Conservation (phyloP, 2,797 vertebrate genomes). For the Clamator glandarius region DNA sequence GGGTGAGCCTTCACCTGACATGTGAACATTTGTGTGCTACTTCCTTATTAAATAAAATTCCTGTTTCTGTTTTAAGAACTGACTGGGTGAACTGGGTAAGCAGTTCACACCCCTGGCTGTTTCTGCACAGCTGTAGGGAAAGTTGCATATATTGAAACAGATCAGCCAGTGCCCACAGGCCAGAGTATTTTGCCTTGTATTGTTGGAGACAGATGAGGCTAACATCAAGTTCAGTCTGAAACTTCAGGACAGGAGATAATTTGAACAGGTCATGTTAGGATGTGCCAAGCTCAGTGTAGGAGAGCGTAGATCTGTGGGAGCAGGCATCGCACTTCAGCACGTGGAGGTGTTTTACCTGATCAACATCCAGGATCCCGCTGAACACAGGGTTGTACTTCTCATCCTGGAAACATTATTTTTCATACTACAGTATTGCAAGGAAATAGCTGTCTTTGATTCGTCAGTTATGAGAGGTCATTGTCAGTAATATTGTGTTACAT, state of each 20-base stretch:
- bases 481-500: fast-evolving
- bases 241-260: too few species aligned
- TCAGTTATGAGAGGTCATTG: neutral
- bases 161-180: neutral
- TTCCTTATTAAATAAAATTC: neutral
- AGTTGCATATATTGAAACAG: too few species aligned
- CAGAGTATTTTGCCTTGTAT: neutral
- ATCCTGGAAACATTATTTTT: neutral
- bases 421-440: fast-evolving
- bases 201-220: neutral
- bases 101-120: neutral
- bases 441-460: neutral
- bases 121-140: too few species aligned
- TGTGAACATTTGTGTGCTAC: fast-evolving
- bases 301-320: neutral
- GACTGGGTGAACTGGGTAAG: neutral
- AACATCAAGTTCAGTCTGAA: neutral
- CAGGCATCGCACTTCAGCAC: fast-evolving
- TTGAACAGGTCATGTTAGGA: neutral
- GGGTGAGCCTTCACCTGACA: neutral
- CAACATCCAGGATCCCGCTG: neutral
- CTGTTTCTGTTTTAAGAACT: neutral
- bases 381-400: fast-evolving
- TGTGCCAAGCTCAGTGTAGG: neutral
- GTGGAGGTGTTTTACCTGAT: neutral